Conservation (phyloP, 2,113 vertebrate genomes). For the Charadrius vociferus region DNA sequence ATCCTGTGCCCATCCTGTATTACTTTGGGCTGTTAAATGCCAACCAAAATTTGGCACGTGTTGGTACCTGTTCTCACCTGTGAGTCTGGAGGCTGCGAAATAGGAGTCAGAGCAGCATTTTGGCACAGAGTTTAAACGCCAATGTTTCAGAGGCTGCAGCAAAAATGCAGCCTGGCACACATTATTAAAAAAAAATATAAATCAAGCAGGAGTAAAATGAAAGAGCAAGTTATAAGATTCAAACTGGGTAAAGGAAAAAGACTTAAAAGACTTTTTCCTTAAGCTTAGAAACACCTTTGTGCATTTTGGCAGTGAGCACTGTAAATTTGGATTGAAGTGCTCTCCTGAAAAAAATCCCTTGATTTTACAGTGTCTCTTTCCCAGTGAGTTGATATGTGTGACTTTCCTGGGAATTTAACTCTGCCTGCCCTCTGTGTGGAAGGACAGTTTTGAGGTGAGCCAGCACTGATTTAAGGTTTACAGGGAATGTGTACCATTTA, state of each 20-base stretch:
- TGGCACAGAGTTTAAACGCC: not conserved
- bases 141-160: not conserved
- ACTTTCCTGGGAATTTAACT: not conserved
- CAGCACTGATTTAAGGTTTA: not conserved
- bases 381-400: not conserved
- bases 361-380: not conserved
- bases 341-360: not conserved
- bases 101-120: not conserved
- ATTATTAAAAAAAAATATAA: not conserved
- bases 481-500: not conserved
- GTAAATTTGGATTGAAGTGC: not conserved
- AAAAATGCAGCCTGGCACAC: not conserved
- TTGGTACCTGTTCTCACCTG: not conserved
- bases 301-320: not conserved
- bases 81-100: fast-evolving
- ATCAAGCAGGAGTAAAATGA: not conserved
- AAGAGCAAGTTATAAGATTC: not conserved
- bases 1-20: not conserved
- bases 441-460: not conserved
- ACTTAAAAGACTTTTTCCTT: not conserved
- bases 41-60: fast-evolving
- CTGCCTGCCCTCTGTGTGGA: not conserved
- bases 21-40: not conserved
- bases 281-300: not conserved
- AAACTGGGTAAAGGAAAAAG: not conserved